phyloP scores from a whole-genome alignment of 92 coral and sea anemone species.

The Umimayanthus kanabou region DNA sequence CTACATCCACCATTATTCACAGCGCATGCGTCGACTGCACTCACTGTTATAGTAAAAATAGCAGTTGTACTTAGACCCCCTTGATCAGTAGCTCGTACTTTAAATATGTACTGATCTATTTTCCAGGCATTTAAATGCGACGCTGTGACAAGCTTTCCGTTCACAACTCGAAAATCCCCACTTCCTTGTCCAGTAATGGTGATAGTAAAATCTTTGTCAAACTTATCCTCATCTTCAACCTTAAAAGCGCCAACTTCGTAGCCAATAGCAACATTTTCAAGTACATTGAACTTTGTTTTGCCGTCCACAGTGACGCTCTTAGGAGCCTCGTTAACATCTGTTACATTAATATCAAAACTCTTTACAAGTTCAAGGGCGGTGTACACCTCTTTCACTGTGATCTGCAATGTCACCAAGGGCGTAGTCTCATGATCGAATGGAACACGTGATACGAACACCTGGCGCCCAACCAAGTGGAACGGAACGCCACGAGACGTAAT shows the following conservation, averaged over 20 bases:
- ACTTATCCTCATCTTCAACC: conserved; percentile 65
- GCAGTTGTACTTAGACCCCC: conserved; percentile 64
- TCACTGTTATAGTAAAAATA: conserved; percentile 51
- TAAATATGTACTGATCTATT: conserved; percentile 58
- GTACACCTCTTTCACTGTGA: conserved; percentile 61
- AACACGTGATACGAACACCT: conserved; percentile 64
- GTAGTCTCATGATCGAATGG: conserved; percentile 74
- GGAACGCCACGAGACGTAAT: conserved; percentile 72
- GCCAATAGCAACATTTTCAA: conserved; percentile 49
- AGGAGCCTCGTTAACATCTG: conserved; percentile 71
- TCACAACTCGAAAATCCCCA: conserved; percentile 49
- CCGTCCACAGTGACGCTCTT: conserved; percentile 62
- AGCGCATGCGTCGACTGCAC: conserved; percentile 64
- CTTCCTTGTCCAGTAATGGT: conserved; percentile 46
- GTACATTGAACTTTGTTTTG: conserved; percentile 47
- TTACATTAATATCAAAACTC: conserved; percentile 52
- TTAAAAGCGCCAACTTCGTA: conserved; percentile 49
- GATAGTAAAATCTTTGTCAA: conserved; percentile 50
- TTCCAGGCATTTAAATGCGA: conserved; percentile 71
- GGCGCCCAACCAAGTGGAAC: conserved; percentile 58
- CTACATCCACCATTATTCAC: conserved; percentile 56
- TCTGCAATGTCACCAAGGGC: conserved; percentile 66
- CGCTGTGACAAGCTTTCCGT: conserved; percentile 53
- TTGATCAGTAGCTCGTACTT: conserved; percentile 63
- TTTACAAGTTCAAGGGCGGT: conserved; percentile 57